Percentiles rank a stretch among this genome's conserved stretches.
Evolutionary conservation across 2,797 vertebrate species (phyloP).

Genomic region (Hybognathus amarus): DNA sequence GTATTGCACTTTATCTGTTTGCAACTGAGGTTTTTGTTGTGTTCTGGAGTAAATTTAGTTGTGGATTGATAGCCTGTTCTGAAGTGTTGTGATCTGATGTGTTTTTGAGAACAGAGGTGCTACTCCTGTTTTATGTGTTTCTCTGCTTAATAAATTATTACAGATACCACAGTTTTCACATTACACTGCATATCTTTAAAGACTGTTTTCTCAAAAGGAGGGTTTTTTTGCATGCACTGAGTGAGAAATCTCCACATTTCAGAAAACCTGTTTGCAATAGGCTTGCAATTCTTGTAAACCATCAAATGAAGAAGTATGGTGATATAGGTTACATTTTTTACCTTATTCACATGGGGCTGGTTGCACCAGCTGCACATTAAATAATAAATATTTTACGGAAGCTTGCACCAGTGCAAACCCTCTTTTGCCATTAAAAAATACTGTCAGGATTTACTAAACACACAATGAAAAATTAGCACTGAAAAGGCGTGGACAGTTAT

Average conservation of each 20-base stretch:
- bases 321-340: no score
- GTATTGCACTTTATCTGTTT: background rate
- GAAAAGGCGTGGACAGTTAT: no score
- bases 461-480: no score
- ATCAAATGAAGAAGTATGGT: background rate
- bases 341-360: no score
- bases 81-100: background rate
- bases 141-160: background rate
- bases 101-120: background rate
- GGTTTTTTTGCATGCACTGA: background rate
- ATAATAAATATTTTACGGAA: no score
- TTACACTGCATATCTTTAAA: background rate
- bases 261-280: background rate
- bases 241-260: background rate
- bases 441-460: no score
- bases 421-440: no score
- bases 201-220: no score
- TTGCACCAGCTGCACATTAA: no score
- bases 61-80: no score
- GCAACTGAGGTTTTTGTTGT: background rate
- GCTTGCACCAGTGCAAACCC: no score
- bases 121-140: background rate
- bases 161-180: background rate
- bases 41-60: background rate
- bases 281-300: background rate